phyloP scores from a whole-genome alignment of 2,888 invertebrate genomes.

The Xanthia togata region DNA sequence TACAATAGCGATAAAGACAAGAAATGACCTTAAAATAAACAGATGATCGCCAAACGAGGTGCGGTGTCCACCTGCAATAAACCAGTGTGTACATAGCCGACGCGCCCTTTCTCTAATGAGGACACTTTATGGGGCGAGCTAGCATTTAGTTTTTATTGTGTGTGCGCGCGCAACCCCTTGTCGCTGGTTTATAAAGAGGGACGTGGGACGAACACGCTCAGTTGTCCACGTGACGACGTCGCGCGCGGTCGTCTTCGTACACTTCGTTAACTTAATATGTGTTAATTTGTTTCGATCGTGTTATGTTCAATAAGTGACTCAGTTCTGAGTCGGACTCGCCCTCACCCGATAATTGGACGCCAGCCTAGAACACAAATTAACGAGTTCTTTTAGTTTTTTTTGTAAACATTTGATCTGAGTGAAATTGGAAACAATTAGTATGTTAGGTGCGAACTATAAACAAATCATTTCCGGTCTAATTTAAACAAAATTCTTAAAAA shows the following conservation, averaged over 20 bases:
- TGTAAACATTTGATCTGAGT: slow-evolving; percentile 70
- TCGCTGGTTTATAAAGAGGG: slow-evolving; percentile 82
- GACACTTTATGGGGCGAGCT: slow-evolving; percentile 86
- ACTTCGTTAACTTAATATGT: slow-evolving; percentile 76
- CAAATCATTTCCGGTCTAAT: slow-evolving; percentile 40
- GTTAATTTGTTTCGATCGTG: slow-evolving; percentile 81
- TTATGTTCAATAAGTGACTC: slow-evolving; percentile 83
- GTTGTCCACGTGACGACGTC: slow-evolving; percentile 78
- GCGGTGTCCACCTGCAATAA: slow-evolving; percentile 85
- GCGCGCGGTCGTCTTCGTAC: slow-evolving; percentile 68
- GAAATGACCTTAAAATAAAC: slow-evolving; percentile 88
- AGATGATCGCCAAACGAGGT: slow-evolving; percentile 86
- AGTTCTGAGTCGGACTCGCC: slow-evolving; percentile 74
- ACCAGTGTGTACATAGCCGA: slow-evolving; percentile 82
- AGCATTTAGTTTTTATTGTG: slow-evolving; percentile 87
- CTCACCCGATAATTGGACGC: slow-evolving; percentile 82
- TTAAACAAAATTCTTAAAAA: slow-evolving; percentile 9
- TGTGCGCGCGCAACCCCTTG: slow-evolving; percentile 87
- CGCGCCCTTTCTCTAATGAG: slow-evolving; percentile 89
- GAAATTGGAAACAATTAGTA: slow-evolving; percentile 69
- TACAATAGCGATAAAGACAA: slow-evolving; percentile 84
- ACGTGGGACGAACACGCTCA: slow-evolving; percentile 75
- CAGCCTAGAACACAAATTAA: slow-evolving; percentile 85
- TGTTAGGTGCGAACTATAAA: slow-evolving; percentile 51
- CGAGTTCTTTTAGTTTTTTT: slow-evolving; percentile 76